Evolutionary conservation across 2,113 vertebrate genomes (phyloP).

Genomic region (Hemibagrus wyckioides): DNA sequence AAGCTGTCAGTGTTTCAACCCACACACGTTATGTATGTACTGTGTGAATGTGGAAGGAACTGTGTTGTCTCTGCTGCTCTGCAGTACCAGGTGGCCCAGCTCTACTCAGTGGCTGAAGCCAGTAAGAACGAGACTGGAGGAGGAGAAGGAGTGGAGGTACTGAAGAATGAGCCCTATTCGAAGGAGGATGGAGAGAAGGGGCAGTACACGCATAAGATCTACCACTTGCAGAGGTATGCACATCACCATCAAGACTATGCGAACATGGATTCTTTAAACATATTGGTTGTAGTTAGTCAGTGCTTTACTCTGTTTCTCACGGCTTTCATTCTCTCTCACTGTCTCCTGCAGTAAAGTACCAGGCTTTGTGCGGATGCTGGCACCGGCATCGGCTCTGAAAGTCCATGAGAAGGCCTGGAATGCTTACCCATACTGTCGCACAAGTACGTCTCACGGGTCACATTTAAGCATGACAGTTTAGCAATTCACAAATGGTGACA

Average conservation of each 20-base stretch:
- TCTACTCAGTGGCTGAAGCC: slow-evolving; percentile 94
- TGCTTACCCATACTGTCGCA: slow-evolving; percentile 95
- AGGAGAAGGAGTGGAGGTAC: slow-evolving; percentile 95
- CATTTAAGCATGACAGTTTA: background rate
- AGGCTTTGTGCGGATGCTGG: slow-evolving; percentile 79
- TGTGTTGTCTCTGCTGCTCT: slow-evolving; percentile 13
- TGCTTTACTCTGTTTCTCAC: background rate
- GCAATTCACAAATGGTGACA: background rate
- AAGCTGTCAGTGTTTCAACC: background rate
- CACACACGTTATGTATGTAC: background rate
- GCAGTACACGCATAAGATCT: slow-evolving; percentile 98
- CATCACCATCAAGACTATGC: background rate
- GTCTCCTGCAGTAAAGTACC: slow-evolving; percentile 87
- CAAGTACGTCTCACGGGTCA: slow-evolving; percentile 73
- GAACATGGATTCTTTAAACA: background rate
- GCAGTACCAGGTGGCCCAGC: slow-evolving; percentile 95
- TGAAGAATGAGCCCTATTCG: slow-evolving; percentile 90
- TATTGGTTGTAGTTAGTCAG: background rate
- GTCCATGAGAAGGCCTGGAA: slow-evolving; percentile 97
- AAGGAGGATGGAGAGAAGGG: slow-evolving; percentile 90
- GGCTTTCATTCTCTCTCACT: background rate
- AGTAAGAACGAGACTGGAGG: slow-evolving; percentile 98
- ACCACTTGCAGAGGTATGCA: slow-evolving; percentile 76
- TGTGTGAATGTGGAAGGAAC: slow-evolving; percentile 6
- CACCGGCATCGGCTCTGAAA: slow-evolving; percentile 85